Evolutionary conservation across 2,797 vertebrate genomes (phyloP), one percentile per base, ranked within the genome.

Genomic region (Epinephelus coioides): DNA sequence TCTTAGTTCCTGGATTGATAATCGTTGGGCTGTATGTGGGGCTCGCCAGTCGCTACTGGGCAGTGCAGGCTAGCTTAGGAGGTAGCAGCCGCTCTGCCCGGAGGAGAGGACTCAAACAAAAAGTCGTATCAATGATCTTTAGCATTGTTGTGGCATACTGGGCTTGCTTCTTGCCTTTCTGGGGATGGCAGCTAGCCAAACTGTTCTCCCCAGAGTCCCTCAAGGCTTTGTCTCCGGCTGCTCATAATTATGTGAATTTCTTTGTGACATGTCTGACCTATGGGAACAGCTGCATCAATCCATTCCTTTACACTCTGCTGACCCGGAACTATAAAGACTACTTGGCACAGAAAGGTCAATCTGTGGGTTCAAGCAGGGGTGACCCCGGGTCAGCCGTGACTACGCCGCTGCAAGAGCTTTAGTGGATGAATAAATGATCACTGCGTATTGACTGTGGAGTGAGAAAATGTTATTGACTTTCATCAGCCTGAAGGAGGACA

Each of bases 121-220:
- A 62, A 18, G 93, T 97, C 0, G 88, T 96, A 25, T 89, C 91
- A 0, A 96, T 97, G 92, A 96, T 96, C 76, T 96, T 96, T 1
- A 86, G 94, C 90, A 96, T 97, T 0, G 86, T 97, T 1, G 86
- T 95, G 69, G 94, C 92, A 1, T 96, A 96, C 83, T 97, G 97
- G 97, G 93, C 94, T 14, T 97, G 97, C 75, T 97, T 97, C 79
- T 82, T 97, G 53, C 97, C 96, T 1, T 97, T 97, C 84, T 98
- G 97, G 97, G 94, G 92, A 15, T 97, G 97, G 97, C 97, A 97
- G 86, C 91, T 98, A 10, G 93, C 94, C 0, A 74, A 95, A 68
- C 90, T 97, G 0, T 97, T 97, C 74, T 87, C 91, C 9, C 85
- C 88, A 0, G 91, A 96, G 53, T 85, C 92, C 2, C 86, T 96